These are phyloP conservation scores for Tolypeutes matacus DNA, from an alignment of 2,797 vertebrate species.

Conservation along the genomic window DNA sequence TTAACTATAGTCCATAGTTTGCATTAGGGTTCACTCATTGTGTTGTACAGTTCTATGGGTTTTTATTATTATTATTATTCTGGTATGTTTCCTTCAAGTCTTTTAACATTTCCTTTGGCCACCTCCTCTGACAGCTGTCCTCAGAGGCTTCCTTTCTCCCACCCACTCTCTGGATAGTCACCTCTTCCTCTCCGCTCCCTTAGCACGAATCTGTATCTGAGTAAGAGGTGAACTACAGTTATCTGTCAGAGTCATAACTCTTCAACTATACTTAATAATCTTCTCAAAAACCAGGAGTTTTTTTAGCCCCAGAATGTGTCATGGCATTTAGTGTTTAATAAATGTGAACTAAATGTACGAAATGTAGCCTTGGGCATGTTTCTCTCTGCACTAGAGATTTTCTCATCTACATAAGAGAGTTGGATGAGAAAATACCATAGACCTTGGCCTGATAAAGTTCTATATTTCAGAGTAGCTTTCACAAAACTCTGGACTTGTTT, in stretches of 20 bases:
- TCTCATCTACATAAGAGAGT: background rate
- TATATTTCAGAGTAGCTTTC: background rate
- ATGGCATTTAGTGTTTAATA: background rate
- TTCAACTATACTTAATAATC: background rate
- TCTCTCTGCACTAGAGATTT: background rate
- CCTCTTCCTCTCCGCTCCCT: background rate
- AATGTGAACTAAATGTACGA: background rate
- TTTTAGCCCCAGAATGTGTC: background rate
- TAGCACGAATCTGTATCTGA: background rate
- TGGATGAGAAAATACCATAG: background rate
- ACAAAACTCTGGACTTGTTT: background rate
- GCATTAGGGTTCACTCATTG: too few species aligned
- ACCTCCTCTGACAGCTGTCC: background rate
- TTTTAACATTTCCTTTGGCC: background rate
- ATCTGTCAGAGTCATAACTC: background rate
- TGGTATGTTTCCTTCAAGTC: constrained; percentile 2
- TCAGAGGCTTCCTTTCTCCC: background rate
- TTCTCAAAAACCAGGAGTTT: constrained; percentile 5
- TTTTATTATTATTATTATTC: too few species aligned
- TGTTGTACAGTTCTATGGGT: too few species aligned
- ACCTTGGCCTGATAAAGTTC: background rate
- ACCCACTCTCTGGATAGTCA: background rate
- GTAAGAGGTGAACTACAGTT: background rate
- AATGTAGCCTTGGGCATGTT: background rate
- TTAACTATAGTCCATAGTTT: too few species aligned